Percentiles rank a stretch among this genome's conserved stretches.
phyloP scores from a whole-genome alignment of 2,888 invertebrate genomes.

The Nemoura dubitans region DNA sequence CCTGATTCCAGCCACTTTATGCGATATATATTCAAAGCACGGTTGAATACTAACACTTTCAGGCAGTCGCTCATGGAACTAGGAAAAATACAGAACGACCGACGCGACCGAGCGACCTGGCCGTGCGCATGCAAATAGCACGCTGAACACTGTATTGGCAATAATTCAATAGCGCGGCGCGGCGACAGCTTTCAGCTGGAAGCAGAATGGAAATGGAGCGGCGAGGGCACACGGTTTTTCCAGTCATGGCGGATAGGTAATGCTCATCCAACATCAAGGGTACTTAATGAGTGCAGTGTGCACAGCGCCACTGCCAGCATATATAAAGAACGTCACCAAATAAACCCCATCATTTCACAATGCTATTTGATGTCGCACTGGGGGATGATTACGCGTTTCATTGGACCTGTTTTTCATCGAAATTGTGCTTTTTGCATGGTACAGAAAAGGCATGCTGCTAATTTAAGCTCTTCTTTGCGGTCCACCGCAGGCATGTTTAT shows the following conservation, averaged over 20 bases:
- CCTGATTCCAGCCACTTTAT: neutral
- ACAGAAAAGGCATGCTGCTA: neutral
- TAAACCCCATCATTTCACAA: neutral
- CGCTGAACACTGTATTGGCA: neutral
- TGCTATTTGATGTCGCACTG: neutral
- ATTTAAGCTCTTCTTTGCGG: neutral
- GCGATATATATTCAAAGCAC: neutral
- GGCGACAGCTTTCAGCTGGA: neutral
- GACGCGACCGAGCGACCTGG: too few relatives aligned
- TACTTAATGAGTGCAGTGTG: neutral
- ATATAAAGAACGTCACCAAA: neutral
- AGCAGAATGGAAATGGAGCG: neutral
- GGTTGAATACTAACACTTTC: neutral
- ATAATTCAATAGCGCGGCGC: neutral
- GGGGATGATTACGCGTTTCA: neutral
- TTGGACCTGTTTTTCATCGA: neutral
- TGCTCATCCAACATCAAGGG: neutral
- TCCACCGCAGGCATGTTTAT: too few relatives aligned
- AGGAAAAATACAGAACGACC: neutral
- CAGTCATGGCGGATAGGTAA: neutral
- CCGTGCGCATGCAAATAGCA: neutral
- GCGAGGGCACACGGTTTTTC: neutral
- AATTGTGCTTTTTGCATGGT: neutral
- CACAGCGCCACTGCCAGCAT: neutral
- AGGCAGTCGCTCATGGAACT: neutral